A percentile compares a stretch with the other conserved stretches of the same genome.
Evolutionary conservation across 2,888 invertebrate species (phyloP).

Genomic region (Glaucopsyche alexis): DNA sequence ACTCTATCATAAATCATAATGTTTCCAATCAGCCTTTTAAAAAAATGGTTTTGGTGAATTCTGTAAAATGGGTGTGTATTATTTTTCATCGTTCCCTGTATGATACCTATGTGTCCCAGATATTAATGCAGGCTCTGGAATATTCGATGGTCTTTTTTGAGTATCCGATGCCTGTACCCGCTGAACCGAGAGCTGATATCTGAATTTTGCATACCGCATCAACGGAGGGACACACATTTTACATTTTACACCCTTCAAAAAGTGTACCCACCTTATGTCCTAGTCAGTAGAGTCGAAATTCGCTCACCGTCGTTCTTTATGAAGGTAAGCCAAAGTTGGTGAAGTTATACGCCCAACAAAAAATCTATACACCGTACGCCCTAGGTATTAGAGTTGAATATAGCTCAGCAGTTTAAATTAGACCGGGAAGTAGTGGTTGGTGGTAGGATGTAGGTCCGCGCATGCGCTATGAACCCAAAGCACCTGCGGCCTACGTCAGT

Average conservation of each 20-base stretch:
- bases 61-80: not conserved
- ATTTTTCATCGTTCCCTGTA: not conserved
- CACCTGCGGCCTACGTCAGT: constrained; percentile 55
- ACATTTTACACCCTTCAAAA: constrained; percentile 20
- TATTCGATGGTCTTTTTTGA: constrained; percentile 28
- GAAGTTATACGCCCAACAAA: constrained; percentile 8
- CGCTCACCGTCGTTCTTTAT: constrained; percentile 21
- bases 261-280: constrained; percentile 30
- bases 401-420: constrained; percentile 33
- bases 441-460: constrained; percentile 45
- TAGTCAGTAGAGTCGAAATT: constrained; percentile 41
- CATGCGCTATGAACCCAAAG: constrained; percentile 60
- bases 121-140: constrained; percentile 10
- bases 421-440: constrained; percentile 42
- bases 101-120: not conserved
- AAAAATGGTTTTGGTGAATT: not conserved
- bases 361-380: constrained; percentile 31
- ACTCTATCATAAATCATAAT: no score
- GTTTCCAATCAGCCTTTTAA: no score
- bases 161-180: constrained; percentile 34
- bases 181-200: constrained; percentile 44
- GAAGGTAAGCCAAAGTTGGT: not conserved
- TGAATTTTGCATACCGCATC: constrained; percentile 47
- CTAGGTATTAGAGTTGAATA: constrained; percentile 40
- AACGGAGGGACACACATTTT: constrained; percentile 40